Percentiles rank a stretch among this genome's conserved stretches.
phyloP scores from a whole-genome alignment of 2,113 vertebrate species.

The Glaucidium brasilianum region DNA sequence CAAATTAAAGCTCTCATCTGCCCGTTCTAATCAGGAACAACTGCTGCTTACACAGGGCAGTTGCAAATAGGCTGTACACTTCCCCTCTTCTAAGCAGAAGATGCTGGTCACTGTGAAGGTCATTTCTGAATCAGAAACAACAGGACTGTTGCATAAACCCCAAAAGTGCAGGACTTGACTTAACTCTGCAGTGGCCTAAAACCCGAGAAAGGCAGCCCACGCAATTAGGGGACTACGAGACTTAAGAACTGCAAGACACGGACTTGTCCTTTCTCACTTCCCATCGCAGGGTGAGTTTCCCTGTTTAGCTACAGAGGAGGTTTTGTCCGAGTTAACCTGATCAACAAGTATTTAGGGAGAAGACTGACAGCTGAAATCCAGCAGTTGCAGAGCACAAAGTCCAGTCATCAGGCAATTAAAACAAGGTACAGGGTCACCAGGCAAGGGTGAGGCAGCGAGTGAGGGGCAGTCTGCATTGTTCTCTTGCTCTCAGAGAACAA shows the following conservation, averaged over 20 bases:
- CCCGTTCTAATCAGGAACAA: not conserved
- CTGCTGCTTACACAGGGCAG: not conserved
- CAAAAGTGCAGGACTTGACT: not conserved
- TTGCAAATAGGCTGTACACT: not conserved
- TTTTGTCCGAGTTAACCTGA: not conserved
- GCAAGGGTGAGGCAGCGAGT: not conserved
- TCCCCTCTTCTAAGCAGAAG: not conserved
- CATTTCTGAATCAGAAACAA: not conserved
- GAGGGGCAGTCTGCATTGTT: rapidly evolving
- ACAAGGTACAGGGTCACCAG: too few species aligned
- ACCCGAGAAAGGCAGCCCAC: not conserved
- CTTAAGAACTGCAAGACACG: not conserved
- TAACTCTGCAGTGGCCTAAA: not conserved
- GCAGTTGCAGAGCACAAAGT: rapidly evolving
- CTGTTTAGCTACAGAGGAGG: not conserved
- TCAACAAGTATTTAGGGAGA: not conserved
- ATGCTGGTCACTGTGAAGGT: not conserved
- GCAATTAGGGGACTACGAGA: not conserved
- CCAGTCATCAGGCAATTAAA: not conserved
- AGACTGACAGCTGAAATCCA: not conserved
- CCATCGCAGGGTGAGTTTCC: rapidly evolving
- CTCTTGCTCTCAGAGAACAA: not conserved
- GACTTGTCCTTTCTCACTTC: not conserved
- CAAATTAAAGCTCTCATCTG: not conserved
- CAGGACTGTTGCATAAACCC: not conserved